Percentiles rank a stretch among this genome's conserved stretches.
phyloP scores from a whole-genome alignment of 1,140 invertebrate genomes.

The Drosophila biarmipes region DNA sequence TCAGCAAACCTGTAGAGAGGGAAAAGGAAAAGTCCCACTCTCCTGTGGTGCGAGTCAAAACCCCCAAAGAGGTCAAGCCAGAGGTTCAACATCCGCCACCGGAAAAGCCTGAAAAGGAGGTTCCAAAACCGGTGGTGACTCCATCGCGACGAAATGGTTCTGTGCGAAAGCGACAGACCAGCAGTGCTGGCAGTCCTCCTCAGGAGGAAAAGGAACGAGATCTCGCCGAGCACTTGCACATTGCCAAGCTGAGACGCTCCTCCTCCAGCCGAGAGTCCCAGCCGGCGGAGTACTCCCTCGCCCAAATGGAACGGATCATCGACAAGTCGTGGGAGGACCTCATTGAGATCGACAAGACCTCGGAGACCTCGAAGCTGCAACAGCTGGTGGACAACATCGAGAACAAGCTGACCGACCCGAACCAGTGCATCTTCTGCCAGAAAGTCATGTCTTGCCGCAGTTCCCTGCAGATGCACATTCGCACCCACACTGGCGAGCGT shows the following conservation, averaged over 20 bases:
- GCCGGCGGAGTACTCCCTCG: conserved; percentile 63
- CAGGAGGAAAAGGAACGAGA: conserved; percentile 50
- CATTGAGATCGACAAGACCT: conserved; percentile 94
- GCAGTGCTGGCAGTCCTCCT: conserved; percentile 46
- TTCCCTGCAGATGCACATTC: conserved; percentile 99
- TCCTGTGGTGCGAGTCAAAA: conserved; percentile 27
- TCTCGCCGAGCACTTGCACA: conserved; percentile 45
- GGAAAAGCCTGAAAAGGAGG: conserved; percentile 50
- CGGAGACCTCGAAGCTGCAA: conserved; percentile 97
- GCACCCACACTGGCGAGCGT: conserved; percentile 93
- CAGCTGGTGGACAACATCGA: conserved; percentile 98
- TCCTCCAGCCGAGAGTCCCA: conserved; percentile 62
- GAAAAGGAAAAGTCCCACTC: conserved; percentile 39
- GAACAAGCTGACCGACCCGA: conserved; percentile 97
- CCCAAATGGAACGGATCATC: conserved; percentile 81
- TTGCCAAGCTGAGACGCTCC: conserved; percentile 69
- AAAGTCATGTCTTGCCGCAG: conserved; percentile 98
- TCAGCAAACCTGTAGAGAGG: conserved; percentile 50
- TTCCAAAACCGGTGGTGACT: conserved; percentile 23
- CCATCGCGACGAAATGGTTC: conserved; percentile 54
- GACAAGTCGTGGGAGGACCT: conserved; percentile 98
- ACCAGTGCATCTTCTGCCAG: conserved; percentile 99
- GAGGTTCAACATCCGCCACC: background rate
- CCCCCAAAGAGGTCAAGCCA: conserved; percentile 28
- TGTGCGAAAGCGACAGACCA: conserved; percentile 63